Evolutionary conservation across 1,140 invertebrate genomes (phyloP).

Genomic region (Drosophila sproati): DNA sequence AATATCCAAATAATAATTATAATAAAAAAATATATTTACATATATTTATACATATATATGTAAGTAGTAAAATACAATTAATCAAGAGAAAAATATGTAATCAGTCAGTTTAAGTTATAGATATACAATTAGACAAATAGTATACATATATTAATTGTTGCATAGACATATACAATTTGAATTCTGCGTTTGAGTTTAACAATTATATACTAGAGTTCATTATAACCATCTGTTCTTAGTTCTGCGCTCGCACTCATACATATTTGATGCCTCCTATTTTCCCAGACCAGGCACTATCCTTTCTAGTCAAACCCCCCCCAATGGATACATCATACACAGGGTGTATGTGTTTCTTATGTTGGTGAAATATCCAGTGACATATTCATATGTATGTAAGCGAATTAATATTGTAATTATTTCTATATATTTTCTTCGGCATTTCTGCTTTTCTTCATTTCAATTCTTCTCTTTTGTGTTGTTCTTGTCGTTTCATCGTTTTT

Average conservation of each 20-base stretch:
- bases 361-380: constrained; percentile 24
- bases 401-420: constrained; percentile 24
- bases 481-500: background rate
- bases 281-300: background rate
- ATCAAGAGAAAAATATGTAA: constrained; percentile 76
- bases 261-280: constrained; percentile 40
- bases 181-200: constrained; percentile 36
- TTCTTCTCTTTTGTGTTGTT: background rate
- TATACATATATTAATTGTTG: constrained; percentile 44
- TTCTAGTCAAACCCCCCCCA: background rate
- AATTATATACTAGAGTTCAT: constrained; percentile 50
- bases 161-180: constrained; percentile 45
- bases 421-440: constrained; percentile 8
- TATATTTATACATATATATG: constrained; percentile 22
- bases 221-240: constrained; percentile 35
- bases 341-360: constrained; percentile 5
- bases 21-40: constrained; percentile 17
- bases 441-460: background rate
- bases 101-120: constrained; percentile 79
- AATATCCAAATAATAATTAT: background rate
- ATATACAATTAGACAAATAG: constrained; percentile 58
- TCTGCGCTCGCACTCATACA: constrained; percentile 40
- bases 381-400: constrained; percentile 13
- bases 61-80: constrained; percentile 52
- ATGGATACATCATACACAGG: constrained; percentile 14